Evolutionary conservation across 2,113 vertebrate genomes (phyloP).

Genomic region (Ia io): DNA sequence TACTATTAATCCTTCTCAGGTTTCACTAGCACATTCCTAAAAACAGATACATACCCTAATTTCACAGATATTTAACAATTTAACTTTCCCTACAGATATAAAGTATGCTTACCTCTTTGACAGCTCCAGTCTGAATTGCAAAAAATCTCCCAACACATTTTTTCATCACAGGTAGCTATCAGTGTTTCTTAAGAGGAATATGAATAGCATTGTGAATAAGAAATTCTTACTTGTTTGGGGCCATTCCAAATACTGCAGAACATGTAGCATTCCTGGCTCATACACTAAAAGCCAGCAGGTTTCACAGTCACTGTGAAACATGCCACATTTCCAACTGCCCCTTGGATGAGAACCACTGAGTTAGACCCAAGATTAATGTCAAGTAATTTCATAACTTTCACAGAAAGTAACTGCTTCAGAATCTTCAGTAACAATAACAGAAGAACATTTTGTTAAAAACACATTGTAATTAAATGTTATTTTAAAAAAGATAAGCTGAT

Average conservation of each 20-base stretch:
- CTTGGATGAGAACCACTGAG: neutral
- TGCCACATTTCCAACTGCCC: neutral
- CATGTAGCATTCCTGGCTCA: neutral
- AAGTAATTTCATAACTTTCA: slow-evolving; percentile 73
- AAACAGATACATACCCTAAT: neutral
- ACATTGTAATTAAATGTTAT: slow-evolving; percentile 48
- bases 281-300: neutral
- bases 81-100: neutral
- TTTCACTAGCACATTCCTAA: neutral
- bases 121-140: neutral
- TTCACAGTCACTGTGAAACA: neutral
- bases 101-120: neutral
- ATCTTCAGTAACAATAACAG: slow-evolving; percentile 77
- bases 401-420: slow-evolving; percentile 77
- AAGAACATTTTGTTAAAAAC: slow-evolving; percentile 70
- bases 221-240: neutral
- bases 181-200: neutral
- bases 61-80: neutral
- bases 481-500: slow-evolving; percentile 60
- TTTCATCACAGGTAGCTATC: neutral
- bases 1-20: neutral
- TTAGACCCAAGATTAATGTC: slow-evolving; percentile 54
- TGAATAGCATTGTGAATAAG: neutral
- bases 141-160: slow-evolving; percentile 43
- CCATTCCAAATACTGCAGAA: neutral